phyloP scores from a whole-genome alignment of 2,113 vertebrate species.

The Pterocles burchelli region DNA sequence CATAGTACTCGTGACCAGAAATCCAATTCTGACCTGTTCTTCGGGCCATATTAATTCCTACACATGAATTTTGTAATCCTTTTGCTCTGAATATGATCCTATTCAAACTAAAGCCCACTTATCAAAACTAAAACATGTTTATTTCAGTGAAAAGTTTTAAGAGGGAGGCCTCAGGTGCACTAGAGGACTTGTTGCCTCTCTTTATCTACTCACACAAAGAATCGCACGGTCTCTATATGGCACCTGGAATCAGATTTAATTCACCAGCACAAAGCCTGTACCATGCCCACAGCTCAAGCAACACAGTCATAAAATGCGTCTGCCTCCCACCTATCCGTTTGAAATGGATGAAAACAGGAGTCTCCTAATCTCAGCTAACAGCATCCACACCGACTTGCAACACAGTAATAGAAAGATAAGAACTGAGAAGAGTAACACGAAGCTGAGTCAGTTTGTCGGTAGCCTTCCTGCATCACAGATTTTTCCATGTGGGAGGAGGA shows the following conservation, averaged over 20 bases:
- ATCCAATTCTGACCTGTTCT: background rate
- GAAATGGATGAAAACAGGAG: background rate
- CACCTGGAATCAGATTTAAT: background rate
- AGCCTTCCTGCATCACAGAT: background rate
- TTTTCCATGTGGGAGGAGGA: background rate
- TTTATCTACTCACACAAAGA: background rate
- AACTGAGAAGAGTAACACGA: background rate
- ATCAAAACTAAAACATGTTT: background rate
- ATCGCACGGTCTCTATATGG: rapidly evolving
- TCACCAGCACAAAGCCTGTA: background rate
- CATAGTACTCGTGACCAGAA: background rate
- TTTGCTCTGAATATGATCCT: background rate
- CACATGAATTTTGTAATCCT: rapidly evolving
- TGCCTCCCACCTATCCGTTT: background rate
- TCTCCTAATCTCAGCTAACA: background rate
- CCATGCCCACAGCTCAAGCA: background rate
- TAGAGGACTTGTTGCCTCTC: background rate
- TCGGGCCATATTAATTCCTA: background rate
- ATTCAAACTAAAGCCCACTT: background rate
- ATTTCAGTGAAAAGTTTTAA: background rate
- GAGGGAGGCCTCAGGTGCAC: background rate
- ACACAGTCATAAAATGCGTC: background rate
- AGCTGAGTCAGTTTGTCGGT: background rate
- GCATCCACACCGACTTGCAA: background rate
- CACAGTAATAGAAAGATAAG: background rate